Conservation (phyloP, 1,140 invertebrate genomes). For the Paraescarpia echinospica region DNA sequence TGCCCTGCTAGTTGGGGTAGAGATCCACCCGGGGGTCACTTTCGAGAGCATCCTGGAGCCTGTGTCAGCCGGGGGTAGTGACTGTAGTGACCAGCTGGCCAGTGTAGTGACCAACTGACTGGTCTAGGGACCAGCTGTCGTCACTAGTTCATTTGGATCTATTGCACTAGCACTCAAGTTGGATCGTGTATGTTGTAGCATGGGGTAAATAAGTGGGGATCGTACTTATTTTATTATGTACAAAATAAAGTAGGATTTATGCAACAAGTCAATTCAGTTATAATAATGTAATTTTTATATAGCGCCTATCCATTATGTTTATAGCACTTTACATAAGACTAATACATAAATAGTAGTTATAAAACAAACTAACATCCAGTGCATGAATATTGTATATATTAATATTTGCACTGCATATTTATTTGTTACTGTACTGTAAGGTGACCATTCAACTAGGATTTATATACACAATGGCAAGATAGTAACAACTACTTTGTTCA, state of each 20-base stretch:
- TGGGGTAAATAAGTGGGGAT: not conserved
- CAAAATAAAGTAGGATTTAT: not conserved
- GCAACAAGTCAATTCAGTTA: not conserved
- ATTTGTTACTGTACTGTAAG: not conserved
- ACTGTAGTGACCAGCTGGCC: not conserved
- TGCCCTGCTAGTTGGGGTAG: conserved; percentile 91
- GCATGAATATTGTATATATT: too few relatives aligned
- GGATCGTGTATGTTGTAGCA: not conserved
- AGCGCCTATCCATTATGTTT: too few relatives aligned
- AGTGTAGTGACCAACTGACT: not conserved
- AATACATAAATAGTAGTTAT: too few relatives aligned
- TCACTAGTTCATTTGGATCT: not conserved
- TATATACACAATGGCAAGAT: not conserved
- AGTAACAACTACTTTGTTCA: not conserved
- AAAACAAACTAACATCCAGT: too few relatives aligned
- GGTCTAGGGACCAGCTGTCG: too few relatives aligned
- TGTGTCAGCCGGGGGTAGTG: not conserved
- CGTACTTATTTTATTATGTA: not conserved
- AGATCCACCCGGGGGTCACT: conserved; percentile 84
- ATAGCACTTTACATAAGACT: too few relatives aligned
- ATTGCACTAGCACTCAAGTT: not conserved
- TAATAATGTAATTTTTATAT: too few relatives aligned
- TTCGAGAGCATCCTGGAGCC: conserved; percentile 86
- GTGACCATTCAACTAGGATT: not conserved
- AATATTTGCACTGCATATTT: not conserved